Evolutionary conservation across 2,888 invertebrate genomes (phyloP).

Genomic region (Mythimna impura): DNA sequence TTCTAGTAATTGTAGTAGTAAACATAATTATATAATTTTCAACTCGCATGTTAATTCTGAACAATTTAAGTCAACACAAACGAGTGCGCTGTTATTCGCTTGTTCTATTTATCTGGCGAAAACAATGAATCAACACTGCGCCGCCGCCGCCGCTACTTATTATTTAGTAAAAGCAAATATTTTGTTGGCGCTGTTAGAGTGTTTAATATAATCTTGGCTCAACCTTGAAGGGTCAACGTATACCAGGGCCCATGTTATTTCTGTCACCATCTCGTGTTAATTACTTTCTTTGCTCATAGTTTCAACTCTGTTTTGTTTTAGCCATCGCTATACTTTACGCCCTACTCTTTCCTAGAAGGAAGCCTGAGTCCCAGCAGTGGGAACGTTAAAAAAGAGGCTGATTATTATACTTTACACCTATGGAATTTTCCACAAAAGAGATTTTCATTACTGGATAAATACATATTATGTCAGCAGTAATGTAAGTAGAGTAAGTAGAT

Average conservation of each 20-base stretch:
- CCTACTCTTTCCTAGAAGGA: too few relatives aligned
- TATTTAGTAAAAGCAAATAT: constrained; percentile 51
- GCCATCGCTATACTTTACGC: background rate
- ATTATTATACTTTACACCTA: background rate
- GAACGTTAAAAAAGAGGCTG: too few relatives aligned
- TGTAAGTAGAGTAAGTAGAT: too few relatives aligned
- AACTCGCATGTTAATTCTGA: constrained; percentile 10
- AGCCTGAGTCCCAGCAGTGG: too few relatives aligned
- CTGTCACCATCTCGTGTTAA: constrained; percentile 38
- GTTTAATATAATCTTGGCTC: constrained; percentile 70
- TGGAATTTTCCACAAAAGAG: background rate
- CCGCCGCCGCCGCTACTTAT: constrained; percentile 51
- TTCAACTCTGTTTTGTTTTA: constrained; percentile 17
- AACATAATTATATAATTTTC: constrained; percentile 20
- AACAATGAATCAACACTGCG: constrained; percentile 38
- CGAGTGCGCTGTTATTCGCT: constrained; percentile 11
- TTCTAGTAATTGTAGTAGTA: background rate
- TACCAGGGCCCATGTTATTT: constrained; percentile 66
- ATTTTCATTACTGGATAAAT: background rate
- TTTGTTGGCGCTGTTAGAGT: constrained; percentile 60
- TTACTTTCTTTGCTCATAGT: constrained; percentile 51
- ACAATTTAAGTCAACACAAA: constrained; percentile 19
- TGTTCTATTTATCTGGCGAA: constrained; percentile 19
- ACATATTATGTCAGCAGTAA: background rate
- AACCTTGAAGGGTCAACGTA: constrained; percentile 72